Conservation (phyloP, 1,140 invertebrate species). For the Trichonephila clavata region DNA sequence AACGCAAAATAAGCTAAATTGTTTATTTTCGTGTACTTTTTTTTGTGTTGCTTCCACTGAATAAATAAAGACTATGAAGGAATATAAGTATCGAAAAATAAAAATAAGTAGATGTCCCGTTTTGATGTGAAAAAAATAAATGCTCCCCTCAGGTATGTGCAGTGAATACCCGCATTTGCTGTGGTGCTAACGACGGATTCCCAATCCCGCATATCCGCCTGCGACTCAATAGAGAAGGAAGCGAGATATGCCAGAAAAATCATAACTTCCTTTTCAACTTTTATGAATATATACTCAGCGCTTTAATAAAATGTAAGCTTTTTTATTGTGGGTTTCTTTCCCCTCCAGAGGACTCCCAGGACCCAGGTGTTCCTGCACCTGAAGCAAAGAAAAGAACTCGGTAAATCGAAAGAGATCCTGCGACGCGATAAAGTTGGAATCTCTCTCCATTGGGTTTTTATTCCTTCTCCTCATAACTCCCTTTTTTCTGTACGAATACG, state of each 20-base stretch:
- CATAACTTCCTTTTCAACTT: constrained; percentile 50
- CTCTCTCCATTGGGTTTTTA: neutral
- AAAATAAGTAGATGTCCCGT: no score
- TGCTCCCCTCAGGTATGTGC: neutral
- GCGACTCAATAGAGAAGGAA: neutral
- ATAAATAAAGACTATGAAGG: no score
- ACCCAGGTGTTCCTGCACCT: constrained; percentile 47
- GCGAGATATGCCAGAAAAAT: constrained; percentile 8
- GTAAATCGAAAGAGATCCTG: constrained; percentile 13
- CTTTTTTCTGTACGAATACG: no score
- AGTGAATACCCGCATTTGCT: neutral
- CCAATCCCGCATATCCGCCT: constrained; percentile 35
- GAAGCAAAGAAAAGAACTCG: constrained; percentile 10
- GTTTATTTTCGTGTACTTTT: no score
- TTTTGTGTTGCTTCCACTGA: no score
- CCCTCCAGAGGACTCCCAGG: neutral
- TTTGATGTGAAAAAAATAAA: no score
- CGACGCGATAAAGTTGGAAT: constrained; percentile 40
- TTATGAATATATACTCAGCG: constrained; percentile 9
- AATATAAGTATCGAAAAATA: no score
- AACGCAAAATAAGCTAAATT: no score
- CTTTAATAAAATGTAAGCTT: constrained; percentile 22
- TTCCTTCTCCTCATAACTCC: neutral
- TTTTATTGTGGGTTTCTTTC: constrained; percentile 1
- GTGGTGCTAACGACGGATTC: neutral